Conservation (phyloP, 2,113 vertebrate genomes). For the Blennius ocellaris region DNA sequence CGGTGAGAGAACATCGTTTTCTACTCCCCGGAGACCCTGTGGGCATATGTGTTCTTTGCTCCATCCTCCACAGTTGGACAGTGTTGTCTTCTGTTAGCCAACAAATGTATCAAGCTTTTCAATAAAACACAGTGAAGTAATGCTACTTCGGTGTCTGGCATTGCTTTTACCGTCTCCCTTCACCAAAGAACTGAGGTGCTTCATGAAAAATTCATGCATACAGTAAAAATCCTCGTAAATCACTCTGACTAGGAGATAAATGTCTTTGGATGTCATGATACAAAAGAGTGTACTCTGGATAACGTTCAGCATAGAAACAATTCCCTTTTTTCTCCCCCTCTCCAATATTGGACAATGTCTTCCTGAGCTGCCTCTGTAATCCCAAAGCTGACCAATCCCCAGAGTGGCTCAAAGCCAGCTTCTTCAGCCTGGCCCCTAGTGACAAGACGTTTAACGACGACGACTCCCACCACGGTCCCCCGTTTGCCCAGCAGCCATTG, state of each 20-base stretch:
- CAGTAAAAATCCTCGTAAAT: not conserved
- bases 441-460: constrained; percentile 59
- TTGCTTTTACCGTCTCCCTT: constrained; percentile 12
- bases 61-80: constrained; percentile 16
- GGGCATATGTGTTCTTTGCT: constrained; percentile 19
- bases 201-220: constrained; percentile 5
- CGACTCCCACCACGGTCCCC: constrained; percentile 35
- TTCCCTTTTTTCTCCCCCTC: not conserved
- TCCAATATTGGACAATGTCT: constrained; percentile 16
- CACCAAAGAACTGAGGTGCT: not conserved
- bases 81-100: not conserved
- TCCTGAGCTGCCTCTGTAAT: constrained; percentile 51
- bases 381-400: constrained; percentile 56
- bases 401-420: constrained; percentile 39
- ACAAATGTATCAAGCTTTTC: constrained; percentile 1
- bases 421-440: constrained; percentile 13
- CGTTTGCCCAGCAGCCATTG: constrained; percentile 68
- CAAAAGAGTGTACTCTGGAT: not conserved
- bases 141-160: constrained; percentile 7
- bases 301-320: constrained; percentile 1
- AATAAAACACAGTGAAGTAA: not conserved
- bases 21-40: not conserved
- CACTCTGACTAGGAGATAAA: not conserved
- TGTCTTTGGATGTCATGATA: not conserved
- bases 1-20: constrained; percentile 18